Evolutionary conservation across 2,888 invertebrate species (phyloP), one percentile per base, ranked within the genome.

Genomic region (Caenorhabditis virilis): DNA sequence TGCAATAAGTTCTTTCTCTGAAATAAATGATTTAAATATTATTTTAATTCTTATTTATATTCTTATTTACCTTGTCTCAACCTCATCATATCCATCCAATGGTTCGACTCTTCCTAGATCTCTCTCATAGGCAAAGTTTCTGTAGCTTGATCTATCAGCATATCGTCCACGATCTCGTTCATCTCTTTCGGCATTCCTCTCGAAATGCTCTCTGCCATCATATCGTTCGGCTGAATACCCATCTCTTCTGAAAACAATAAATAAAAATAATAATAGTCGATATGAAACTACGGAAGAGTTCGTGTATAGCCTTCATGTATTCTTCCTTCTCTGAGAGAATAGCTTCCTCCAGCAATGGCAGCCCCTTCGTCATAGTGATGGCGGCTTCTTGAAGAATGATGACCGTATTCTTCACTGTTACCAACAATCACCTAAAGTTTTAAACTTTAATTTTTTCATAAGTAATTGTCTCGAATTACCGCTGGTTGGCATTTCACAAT

Each of bases 91-190:
- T 20, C 72, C 72, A 25, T 61, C 61, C 54, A 72, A 41, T 36
- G 72, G 72, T 33, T 68, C 72, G 1, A 72, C 72, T 43, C 65
- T 41, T 52, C 68, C 72, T 65, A 72, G 63, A 43, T 72, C 72
- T 26, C 72, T 46, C 27, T 72, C 72, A 39, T 66, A 72, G 25
- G 68, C 72, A 41, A 58, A 72, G 47, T 72, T 72, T 9, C 72
- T 47, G 39, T 66, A 72, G 45, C 72, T 72, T 38, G 64, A 62
- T 7, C 71, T 58, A 38, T 70, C 70, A 15, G 30, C 49, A 43
- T 36, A 57, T 18, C 39, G 39, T 15, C 45, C 42, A 27, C 42
- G 30, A 22, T 20, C 26, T 13, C 27, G 43, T 18, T 25, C 18
- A 36, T 15, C 16, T 9, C 20, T 1, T 46, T 48, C 36, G 7